Conservation (phyloP, 2,797 vertebrate species). For the Etheostoma perlongum region DNA sequence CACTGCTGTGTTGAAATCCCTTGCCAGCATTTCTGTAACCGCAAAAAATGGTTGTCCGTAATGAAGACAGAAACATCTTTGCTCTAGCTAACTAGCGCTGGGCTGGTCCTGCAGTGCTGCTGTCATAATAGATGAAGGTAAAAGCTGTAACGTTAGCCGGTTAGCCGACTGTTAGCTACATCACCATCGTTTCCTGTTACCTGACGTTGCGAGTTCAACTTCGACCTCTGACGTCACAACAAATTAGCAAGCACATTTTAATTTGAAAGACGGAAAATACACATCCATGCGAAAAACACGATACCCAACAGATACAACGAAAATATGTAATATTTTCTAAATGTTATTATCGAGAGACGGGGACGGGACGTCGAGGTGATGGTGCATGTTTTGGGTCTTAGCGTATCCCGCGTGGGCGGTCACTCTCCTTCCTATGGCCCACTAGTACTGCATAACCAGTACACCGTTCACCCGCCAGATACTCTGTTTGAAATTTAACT, state of each 20-base stretch:
- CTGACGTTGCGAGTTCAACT: constrained; percentile 57
- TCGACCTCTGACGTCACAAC: constrained; percentile 69
- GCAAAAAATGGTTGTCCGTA: constrained; percentile 68
- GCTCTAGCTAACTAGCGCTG: no score
- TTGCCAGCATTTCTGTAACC: constrained; percentile 67
- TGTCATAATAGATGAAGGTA: not conserved
- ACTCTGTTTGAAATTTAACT: not conserved
- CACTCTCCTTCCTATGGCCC: accelerated
- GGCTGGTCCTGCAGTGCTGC: not conserved
- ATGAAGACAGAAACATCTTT: constrained; percentile 72
- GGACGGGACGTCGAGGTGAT: no score
- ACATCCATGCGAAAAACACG: not conserved
- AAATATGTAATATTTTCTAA: not conserved
- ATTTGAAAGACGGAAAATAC: not conserved
- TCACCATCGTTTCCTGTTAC: constrained; percentile 43
- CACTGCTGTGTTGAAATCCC: constrained; percentile 65
- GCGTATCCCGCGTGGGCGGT: constrained; percentile 57
- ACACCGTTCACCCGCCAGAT: constrained; percentile 10
- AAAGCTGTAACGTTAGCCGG: not conserved
- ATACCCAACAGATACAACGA: not conserved
- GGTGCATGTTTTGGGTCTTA: accelerated
- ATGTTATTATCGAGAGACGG: not conserved
- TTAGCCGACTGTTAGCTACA: constrained; percentile 24
- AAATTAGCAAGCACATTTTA: not conserved
- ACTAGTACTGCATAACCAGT: accelerated